Evolutionary conservation across 2,113 vertebrate species (phyloP).

Genomic region (Limnothrissa miodon): DNA sequence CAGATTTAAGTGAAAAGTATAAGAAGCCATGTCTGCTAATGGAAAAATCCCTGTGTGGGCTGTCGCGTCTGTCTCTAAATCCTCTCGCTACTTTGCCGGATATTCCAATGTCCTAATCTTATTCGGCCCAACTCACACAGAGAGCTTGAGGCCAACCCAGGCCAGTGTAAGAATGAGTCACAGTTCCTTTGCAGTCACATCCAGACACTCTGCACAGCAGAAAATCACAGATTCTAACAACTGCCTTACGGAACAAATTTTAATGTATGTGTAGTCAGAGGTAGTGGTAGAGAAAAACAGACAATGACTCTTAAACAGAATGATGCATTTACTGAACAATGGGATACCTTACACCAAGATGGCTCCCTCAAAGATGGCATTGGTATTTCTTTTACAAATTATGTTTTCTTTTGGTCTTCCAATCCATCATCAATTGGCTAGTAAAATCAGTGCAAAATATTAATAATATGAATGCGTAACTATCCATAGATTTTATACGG

Average conservation of each 20-base stretch:
- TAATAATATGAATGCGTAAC: too few species aligned
- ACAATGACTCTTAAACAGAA: neutral
- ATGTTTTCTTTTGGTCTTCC: too few species aligned
- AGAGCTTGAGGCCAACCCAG: neutral
- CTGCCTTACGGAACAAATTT: neutral
- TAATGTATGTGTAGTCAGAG: neutral
- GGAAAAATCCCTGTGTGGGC: slow-evolving; percentile 13
- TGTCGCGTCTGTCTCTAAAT: neutral
- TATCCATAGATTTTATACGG: too few species aligned
- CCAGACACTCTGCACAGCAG: neutral
- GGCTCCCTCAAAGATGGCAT: too few species aligned
- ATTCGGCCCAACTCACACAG: neutral
- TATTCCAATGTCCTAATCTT: slow-evolving; percentile 17
- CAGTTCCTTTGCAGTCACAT: neutral
- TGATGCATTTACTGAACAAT: neutral
- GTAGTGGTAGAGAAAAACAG: neutral
- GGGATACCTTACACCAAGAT: neutral
- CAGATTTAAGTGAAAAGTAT: neutral
- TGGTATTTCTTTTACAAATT: too few species aligned
- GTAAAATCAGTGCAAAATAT: too few species aligned
- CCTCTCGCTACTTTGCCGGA: neutral
- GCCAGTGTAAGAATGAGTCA: slow-evolving; percentile 11
- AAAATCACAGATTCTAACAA: neutral
- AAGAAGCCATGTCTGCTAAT: neutral
- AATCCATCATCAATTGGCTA: too few species aligned